Base-by-base conservation (phyloP, 1,140 invertebrate genomes). In the Ylistrum balloti region DNA sequence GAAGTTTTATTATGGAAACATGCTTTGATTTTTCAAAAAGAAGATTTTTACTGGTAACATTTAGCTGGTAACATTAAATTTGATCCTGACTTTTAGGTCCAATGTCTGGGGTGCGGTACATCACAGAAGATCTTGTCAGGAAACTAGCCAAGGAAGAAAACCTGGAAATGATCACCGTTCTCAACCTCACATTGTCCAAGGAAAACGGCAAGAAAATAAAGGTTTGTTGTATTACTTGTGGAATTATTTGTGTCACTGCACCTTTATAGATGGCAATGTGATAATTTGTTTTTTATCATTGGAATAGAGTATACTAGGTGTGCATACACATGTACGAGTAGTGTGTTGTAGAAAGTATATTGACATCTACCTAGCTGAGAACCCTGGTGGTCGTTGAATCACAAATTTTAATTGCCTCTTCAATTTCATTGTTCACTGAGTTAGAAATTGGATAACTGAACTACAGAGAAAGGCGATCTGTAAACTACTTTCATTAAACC, bases 201-300 rank as follows among this genome's bases (percentile, higher is more conserved):
- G 94, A 95, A 87, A 94, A 93, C 33, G 95, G 94, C 20, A 96
- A 96, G 92, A 96, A 95, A 94, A 96, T 96, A 11, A 96, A 95
- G 92, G 96, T 95, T 90, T 90, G 86, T 86, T 56, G 10, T 9
- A 28, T 5, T 74, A 74, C 1, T 9, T 13, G 20, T 17, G 17
- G 1, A 45, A 7, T 13, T 38, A 38, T 45, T 45, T 45, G 10
- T 17, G 41, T 1, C 41, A n/a, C n/a, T n/a, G n/a, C n/a, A n/a
- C n/a, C n/a, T n/a, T n/a, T n/a, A n/a, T n/a, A n/a, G n/a, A n/a
- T n/a, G n/a, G n/a, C n/a, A n/a, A n/a, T n/a, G n/a, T n/a, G n/a
- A n/a, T n/a, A n/a, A n/a, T n/a, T n/a, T n/a, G n/a, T n/a, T n/a
- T n/a, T n/a, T n/a, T n/a, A n/a, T n/a, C n/a, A n/a, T n/a, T n/a